These are phyloP conservation scores for Neoarius graeffei DNA, from an alignment of 2,113 vertebrate species.

Conservation along the genomic window DNA sequence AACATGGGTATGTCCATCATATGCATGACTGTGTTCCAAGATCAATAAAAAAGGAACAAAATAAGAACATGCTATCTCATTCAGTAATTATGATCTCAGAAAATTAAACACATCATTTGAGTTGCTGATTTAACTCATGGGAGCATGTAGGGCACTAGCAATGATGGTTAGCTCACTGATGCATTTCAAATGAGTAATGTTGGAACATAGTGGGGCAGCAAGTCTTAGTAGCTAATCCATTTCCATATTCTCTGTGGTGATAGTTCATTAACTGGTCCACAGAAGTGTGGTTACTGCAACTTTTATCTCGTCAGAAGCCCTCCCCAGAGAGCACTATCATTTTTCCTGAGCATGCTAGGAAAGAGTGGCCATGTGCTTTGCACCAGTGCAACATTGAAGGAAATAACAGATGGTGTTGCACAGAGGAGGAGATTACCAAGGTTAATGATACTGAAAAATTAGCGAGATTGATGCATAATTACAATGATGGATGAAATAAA, in stretches of 20 bases:
- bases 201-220: conserved; percentile 49
- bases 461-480: conserved; percentile 75
- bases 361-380: conserved; percentile 48
- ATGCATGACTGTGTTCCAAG: not conserved
- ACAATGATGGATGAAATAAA: conserved; percentile 73
- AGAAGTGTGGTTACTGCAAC: conserved; percentile 60
- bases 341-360: conserved; percentile 46
- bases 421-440: conserved; percentile 71
- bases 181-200: conserved; percentile 69
- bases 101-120: conserved; percentile 39
- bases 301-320: conserved; percentile 57
- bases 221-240: conserved; percentile 73
- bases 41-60: not conserved
- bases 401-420: conserved; percentile 72
- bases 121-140: conserved; percentile 46
- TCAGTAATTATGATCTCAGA: conserved; percentile 17
- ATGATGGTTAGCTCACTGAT: conserved; percentile 58
- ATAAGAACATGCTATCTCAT: conserved; percentile 24
- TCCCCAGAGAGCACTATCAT: conserved; percentile 57
- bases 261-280: conserved; percentile 70
- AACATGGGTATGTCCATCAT: not conserved
- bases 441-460: conserved; percentile 78
- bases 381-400: conserved; percentile 66
- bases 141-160: conserved; percentile 48
- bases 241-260: conserved; percentile 68